phyloP scores from a whole-genome alignment of 2,797 vertebrate species.

The Hylomyscus alleni region DNA sequence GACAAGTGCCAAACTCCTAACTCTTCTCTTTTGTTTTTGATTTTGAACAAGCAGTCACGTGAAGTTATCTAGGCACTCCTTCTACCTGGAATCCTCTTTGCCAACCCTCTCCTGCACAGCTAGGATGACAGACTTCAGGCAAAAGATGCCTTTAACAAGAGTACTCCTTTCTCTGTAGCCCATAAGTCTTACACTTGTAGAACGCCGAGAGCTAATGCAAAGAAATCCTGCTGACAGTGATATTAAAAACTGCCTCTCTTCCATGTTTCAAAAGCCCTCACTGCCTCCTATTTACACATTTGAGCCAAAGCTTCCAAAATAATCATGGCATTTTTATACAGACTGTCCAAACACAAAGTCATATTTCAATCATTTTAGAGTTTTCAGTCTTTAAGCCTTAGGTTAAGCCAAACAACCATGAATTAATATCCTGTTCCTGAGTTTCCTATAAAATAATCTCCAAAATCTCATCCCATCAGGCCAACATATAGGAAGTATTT shows the following conservation, averaged over 20 bases:
- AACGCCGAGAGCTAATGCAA: neutral
- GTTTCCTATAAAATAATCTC: slow-evolving; percentile 4
- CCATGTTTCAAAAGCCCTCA: neutral
- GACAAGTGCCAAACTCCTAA: neutral
- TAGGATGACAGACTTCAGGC: neutral
- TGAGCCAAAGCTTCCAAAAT: slow-evolving; percentile 14
- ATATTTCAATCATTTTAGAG: slow-evolving; percentile 29
- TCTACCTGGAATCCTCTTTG: no score
- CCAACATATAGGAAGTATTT: neutral
- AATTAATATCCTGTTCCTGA: neutral
- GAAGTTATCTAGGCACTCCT: neutral
- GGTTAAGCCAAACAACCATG: slow-evolving; percentile 6
- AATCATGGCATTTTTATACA: neutral
- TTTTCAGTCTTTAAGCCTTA: slow-evolving; percentile 40
- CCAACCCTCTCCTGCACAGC: neutral
- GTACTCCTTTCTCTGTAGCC: neutral
- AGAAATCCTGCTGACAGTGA: neutral
- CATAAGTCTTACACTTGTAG: neutral
- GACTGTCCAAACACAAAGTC: slow-evolving; percentile 14
- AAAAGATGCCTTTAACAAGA: neutral
- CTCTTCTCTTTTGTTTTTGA: neutral
- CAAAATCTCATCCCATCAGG: neutral
- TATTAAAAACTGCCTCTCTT: neutral
- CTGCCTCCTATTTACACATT: neutral
- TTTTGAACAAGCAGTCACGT: neutral